A percentile compares a stretch with the other conserved stretches of the same genome.
Evolutionary conservation across 2,113 vertebrate species (phyloP).

Genomic region (Phylloscopus trochiloides): DNA sequence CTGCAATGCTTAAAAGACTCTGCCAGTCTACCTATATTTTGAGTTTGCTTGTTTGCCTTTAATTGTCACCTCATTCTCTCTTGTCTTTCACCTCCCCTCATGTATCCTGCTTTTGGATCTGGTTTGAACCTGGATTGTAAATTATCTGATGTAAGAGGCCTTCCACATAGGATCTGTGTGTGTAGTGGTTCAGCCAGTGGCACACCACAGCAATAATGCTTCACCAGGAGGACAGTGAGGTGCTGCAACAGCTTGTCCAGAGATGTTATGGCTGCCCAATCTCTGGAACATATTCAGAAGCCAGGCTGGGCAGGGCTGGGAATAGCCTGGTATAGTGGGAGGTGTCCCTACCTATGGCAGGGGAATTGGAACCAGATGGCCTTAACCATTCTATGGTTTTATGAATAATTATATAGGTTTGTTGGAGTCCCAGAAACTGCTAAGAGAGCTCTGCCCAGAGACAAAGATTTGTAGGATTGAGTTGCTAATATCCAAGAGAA

Average conservation of each 20-base stretch:
- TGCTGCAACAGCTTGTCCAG: neutral
- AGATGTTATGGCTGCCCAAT: neutral
- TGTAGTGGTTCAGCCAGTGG: neutral
- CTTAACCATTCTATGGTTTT: neutral
- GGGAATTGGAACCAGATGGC: neutral
- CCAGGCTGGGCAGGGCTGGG: neutral
- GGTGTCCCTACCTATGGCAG: neutral
- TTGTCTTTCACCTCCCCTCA: neutral
- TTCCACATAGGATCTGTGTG: neutral
- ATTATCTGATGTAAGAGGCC: neutral
- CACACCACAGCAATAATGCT: neutral
- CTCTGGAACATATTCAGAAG: neutral
- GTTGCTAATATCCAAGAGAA: neutral
- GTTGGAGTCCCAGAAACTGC: neutral
- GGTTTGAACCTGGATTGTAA: neutral
- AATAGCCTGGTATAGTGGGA: neutral
- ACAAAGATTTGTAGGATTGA: neutral
- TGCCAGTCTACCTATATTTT: neutral
- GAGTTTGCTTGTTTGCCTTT: neutral
- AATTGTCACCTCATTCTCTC: neutral
- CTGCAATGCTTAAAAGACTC: neutral
- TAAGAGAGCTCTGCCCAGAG: neutral
- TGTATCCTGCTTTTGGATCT: neutral
- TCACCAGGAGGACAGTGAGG: neutral
- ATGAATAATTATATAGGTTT: neutral